These are phyloP conservation scores for Aspidiotus destructor DNA, from an alignment of 2,888 invertebrate species.

Conservation along the genomic window DNA sequence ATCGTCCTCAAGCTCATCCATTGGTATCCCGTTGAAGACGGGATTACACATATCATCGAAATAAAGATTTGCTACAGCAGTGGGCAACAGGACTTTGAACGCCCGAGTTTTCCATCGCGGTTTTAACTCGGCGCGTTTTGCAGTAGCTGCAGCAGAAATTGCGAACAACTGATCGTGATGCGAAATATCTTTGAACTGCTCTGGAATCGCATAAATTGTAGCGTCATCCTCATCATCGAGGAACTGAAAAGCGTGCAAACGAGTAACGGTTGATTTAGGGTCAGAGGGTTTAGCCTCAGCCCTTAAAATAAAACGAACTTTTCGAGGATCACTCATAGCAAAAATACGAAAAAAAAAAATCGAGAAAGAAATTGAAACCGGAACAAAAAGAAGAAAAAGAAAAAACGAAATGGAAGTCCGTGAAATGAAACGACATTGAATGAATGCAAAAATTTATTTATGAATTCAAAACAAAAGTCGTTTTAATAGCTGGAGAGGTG, in stretches of 20 bases:
- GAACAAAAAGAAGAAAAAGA: too few relatives aligned
- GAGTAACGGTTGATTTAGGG: neutral
- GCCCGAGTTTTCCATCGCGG: neutral
- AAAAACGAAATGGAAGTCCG: neutral
- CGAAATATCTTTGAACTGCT: neutral
- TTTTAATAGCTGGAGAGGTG: too few relatives aligned
- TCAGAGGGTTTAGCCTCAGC: neutral
- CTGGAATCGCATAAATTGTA: neutral
- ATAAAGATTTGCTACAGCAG: neutral
- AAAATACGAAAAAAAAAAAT: too few relatives aligned
- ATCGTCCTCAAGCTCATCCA: neutral
- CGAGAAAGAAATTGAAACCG: neutral
- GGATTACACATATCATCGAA: neutral
- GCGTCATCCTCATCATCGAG: neutral
- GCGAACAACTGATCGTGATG: constrained; percentile 2
- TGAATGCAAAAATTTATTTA: too few relatives aligned
- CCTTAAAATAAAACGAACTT: neutral
- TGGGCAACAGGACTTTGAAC: neutral
- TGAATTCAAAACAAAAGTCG: too few relatives aligned
- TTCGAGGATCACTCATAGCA: neutral
- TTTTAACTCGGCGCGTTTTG: neutral
- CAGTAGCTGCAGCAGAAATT: neutral
- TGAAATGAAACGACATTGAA: too few relatives aligned
- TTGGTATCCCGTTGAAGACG: neutral
- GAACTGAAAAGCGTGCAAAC: neutral